Evolutionary conservation across 2,888 invertebrate genomes (phyloP).

Genomic region (Melinopterus prodromus): DNA sequence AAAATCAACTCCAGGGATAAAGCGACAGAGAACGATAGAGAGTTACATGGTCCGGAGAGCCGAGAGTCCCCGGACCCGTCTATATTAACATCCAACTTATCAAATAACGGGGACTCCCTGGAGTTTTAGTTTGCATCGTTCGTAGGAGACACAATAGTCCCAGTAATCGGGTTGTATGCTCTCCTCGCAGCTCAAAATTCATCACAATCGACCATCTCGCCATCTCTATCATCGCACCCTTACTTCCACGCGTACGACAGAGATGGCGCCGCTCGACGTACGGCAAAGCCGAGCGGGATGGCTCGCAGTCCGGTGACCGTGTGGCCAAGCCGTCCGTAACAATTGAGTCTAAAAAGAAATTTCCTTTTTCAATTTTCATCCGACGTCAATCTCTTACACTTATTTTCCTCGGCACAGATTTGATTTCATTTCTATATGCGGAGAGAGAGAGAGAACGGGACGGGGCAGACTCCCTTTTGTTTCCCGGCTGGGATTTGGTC

Average conservation of each 20-base stretch:
- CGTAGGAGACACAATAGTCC: constrained; percentile 51
- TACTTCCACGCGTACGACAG: background rate
- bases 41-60: constrained; percentile 36
- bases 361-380: constrained; percentile 64
- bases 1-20: too few species aligned
- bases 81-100: constrained; percentile 52
- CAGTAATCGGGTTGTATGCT: constrained; percentile 53
- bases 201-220: constrained; percentile 14
- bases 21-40: constrained; percentile 23
- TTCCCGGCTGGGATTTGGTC: constrained; percentile 46
- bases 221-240: constrained; percentile 8
- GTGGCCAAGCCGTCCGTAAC: constrained; percentile 57
- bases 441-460: constrained; percentile 9
- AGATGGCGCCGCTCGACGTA: constrained; percentile 15
- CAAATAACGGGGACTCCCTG: constrained; percentile 52
- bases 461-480: constrained; percentile 51
- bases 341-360: constrained; percentile 63
- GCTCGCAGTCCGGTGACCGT: constrained; percentile 52
- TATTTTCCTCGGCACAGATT: constrained; percentile 62
- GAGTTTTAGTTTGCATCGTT: constrained; percentile 53
- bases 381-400: constrained; percentile 61
- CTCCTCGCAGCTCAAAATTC: constrained; percentile 29
- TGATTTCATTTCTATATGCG: constrained; percentile 57
- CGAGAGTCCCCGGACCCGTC: constrained; percentile 40
- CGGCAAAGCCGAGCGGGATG: constrained; percentile 30